Base-by-base conservation (phyloP, 2,888 invertebrate species). In the Pammene aurita region DNA sequence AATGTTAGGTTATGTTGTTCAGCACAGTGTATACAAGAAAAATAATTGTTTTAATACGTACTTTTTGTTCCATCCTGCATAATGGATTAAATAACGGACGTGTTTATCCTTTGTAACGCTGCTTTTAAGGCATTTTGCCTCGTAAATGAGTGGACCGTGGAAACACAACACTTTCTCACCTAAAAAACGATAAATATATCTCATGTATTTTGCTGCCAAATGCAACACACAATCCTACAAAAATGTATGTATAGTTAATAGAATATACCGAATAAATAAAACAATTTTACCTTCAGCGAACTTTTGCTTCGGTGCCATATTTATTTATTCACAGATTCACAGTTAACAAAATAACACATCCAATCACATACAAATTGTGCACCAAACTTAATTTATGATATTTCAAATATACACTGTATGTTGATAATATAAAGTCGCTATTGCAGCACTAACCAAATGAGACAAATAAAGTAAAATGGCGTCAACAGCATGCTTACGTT, bases 61-160 rank as follows among this genome's bases (percentile, higher is more conserved):
- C 98, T 97, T 98, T 93, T 98, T 99, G 84, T 98, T 99, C 99
- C 99, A 99, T 1, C 98, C 98, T 75, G 98, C 98, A 86, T 99
- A 99, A 88, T 99, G 99, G 74, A 99, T 98, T 71, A 97, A 95
- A 89, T 98, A 98, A 82, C 97, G 95, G 7, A 97, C 94, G 86
- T 96, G 95, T 86, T 97, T 97, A 77, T 98, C 97, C 85, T 97
- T 97, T 2, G 95, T 95, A 73, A 96, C 93, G 65, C 95, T 95
- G 74, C 95, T 94, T 89, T 97, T 97, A 35, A 98, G 93, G 83
- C 98, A 98, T 94, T 99, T 99, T 46, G 98, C 98, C 93, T 99
- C 98, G 85, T 99, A 99, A 76, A 99, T 96, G 38, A 98, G 93
- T 4, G 98, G 98, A 0, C 98, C 98, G 88, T 99, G 98, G 84